Conservation (phyloP, 2,113 vertebrate species). For the Propithecus coquereli region DNA sequence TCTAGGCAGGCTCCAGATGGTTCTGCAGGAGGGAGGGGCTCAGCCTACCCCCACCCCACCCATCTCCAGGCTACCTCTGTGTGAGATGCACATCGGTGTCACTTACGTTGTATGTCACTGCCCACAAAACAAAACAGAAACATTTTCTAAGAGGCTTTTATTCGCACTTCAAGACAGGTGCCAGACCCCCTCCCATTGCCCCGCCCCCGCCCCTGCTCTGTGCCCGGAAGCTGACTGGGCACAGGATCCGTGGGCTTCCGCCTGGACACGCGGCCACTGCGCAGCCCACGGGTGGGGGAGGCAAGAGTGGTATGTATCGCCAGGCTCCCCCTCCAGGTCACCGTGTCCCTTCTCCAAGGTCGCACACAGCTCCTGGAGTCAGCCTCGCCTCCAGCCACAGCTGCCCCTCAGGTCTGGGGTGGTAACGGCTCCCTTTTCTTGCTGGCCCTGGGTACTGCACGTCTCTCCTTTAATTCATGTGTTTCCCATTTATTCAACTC, state of each 20-base stretch:
- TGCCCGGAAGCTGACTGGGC: neutral
- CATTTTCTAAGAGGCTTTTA: neutral
- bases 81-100: no score
- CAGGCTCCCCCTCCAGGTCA: neutral
- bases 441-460: neutral
- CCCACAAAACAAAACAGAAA: neutral
- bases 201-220: neutral
- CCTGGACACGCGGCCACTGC: neutral
- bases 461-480: neutral
- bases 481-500: neutral
- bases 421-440: neutral
- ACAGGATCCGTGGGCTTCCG: neutral
- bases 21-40: neutral
- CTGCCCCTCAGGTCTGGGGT: neutral
- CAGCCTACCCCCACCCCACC: accelerated
- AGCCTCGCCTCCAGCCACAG: neutral
- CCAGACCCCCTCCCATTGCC: no score
- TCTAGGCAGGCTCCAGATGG: neutral
- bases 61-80: neutral
- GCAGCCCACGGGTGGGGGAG: neutral
- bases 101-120: neutral
- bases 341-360: neutral
- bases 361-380: neutral
- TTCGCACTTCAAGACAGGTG: neutral
- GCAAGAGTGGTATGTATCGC: no score